A percentile compares a stretch with the other conserved stretches of the same genome.
Conservation (phyloP, 2,797 vertebrate species). For the Falco biarmicus region DNA sequence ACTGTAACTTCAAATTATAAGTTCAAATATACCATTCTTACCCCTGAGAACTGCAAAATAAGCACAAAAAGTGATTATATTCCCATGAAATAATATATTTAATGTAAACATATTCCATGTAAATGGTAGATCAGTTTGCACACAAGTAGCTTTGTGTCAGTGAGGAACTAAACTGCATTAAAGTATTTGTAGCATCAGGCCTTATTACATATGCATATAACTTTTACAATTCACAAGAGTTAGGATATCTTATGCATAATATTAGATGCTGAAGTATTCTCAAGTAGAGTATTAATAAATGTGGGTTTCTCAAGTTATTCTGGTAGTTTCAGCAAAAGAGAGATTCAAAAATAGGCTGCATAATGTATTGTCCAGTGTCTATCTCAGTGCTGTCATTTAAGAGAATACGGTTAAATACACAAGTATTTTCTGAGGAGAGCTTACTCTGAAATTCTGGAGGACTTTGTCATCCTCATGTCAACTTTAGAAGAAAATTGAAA, state of each 20-base stretch:
- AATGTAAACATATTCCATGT: too few species aligned
- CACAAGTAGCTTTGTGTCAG: neutral
- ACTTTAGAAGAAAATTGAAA: neutral
- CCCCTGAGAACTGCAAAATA: neutral
- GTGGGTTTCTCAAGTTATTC: neutral
- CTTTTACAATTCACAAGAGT: neutral
- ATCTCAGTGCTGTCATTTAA: neutral
- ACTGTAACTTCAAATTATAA: neutral
- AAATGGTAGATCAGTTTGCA: neutral
- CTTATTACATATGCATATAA: neutral
- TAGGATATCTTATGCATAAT: neutral
- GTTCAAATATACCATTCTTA: neutral
- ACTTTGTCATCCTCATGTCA: neutral
- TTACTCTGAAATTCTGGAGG: neutral
- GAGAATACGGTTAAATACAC: neutral
- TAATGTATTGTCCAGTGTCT: neutral
- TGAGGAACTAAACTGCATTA: neutral
- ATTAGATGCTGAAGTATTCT: neutral
- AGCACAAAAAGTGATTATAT: neutral
- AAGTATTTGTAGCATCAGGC: neutral
- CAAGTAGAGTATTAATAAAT: neutral
- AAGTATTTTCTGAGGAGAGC: neutral
- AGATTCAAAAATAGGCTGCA: neutral
- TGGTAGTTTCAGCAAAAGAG: neutral
- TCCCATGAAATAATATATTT: neutral